Base-by-base conservation (phyloP, 2,888 invertebrate genomes). In the Epistrophe grossulariae region DNA sequence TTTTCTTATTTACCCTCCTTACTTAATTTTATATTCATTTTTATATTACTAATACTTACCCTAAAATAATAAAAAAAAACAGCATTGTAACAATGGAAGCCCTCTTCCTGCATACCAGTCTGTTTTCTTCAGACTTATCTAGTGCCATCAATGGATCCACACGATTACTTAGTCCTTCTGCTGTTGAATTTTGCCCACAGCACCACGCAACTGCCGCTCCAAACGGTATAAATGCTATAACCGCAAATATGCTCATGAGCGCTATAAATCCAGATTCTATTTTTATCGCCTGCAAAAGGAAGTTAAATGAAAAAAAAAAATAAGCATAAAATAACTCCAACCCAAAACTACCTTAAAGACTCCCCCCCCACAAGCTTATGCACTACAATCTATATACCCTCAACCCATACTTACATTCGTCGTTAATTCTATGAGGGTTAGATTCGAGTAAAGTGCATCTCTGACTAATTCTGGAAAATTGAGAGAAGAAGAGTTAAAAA, bases 201-300 rank as follows among this genome's bases (percentile, higher is more conserved):
- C 92, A 92, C 93, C 93, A 93, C 80, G 94, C 94, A 88, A 96
- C 92, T 77, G 95, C 94, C 74, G 94, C 94, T 72, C 94, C 93
- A 66, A 96, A 95, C 89, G 96, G 95, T 80, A 95, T 94, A 89
- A 96, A 93, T 40, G 96, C 95, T 88, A 96, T 93, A 90, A 95
- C 93, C 68, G 94, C 93, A 89, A 95, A 95, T 60, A 95, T 91
- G 85, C 95, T 94, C 90, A 96, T 94, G 89, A 95, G 93, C 17
- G 94, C 94, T 82, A 96, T 93, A 91, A 96, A 96, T 52, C 95
- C 95, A 15, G 95, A 95, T 91, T 96, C 96, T 90, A 96, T 94
- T 93, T 95, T 95, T 90, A 96, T 94, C 66, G 95, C 95, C 96
- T 96, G 93, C 60, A 93, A 94, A 73, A 79, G 72, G 31, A 79